These are phyloP conservation scores for Cosmia trapezina DNA, from an alignment of 2,888 invertebrate species.

Conservation along the genomic window DNA sequence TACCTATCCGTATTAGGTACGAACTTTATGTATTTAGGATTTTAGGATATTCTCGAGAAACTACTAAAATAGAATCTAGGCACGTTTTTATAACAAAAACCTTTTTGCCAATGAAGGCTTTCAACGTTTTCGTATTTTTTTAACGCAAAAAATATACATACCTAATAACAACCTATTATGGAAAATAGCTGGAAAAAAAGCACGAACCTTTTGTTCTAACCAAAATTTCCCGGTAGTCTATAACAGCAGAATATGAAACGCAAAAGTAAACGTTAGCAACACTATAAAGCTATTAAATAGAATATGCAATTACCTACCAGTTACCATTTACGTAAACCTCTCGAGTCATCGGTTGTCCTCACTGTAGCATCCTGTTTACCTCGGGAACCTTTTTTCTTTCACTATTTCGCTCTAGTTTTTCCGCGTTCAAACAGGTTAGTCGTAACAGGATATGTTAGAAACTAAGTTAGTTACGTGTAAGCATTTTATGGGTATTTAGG, in stretches of 20 bases:
- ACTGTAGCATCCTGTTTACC: slow-evolving; percentile 81
- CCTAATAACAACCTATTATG: neutral
- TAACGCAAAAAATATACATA: slow-evolving; percentile 17
- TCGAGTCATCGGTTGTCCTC: slow-evolving; percentile 75
- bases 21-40: slow-evolving; percentile 17
- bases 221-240: slow-evolving; percentile 5
- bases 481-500: slow-evolving; percentile 56
- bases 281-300: slow-evolving; percentile 42
- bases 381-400: slow-evolving; percentile 80
- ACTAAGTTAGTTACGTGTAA: slow-evolving; percentile 46
- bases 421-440: slow-evolving; percentile 74
- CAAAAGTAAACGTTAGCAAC: slow-evolving; percentile 44
- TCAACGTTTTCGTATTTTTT: slow-evolving; percentile 5
- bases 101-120: slow-evolving; percentile 32
- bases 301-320: slow-evolving; percentile 60
- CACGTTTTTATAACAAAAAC: slow-evolving; percentile 36
- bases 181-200: slow-evolving; percentile 7
- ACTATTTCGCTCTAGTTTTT: slow-evolving; percentile 72
- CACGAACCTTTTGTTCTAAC: neutral
- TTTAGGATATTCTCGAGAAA: slow-evolving; percentile 21
- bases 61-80: slow-evolving; percentile 22
- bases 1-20: neutral
- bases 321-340: slow-evolving; percentile 73
- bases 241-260: slow-evolving; percentile 25
- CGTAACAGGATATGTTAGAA: slow-evolving; percentile 67